A percentile compares a stretch with the other conserved stretches of the same genome.
These are phyloP conservation scores for Pherbina coryleti DNA, from an alignment of 2,888 invertebrate genomes.

Conservation along the genomic window DNA sequence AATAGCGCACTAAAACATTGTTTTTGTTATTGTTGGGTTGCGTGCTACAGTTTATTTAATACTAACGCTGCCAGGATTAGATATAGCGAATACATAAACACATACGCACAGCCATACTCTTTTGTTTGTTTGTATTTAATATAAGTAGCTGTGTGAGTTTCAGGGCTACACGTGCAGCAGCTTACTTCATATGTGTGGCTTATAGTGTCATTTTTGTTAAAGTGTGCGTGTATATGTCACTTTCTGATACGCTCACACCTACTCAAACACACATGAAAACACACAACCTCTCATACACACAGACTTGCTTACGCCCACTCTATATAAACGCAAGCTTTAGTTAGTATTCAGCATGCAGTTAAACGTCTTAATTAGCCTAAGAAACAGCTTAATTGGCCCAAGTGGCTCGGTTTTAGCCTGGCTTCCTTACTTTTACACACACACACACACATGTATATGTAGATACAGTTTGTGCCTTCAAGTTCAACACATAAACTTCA, in stretches of 20 bases:
- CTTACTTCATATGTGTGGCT: too few species aligned
- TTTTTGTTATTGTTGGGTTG: conserved; percentile 4
- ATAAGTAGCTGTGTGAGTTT: too few species aligned
- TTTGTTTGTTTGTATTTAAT: too few species aligned
- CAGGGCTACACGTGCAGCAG: too few species aligned
- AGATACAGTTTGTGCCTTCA: neutral
- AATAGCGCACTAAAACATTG: neutral
- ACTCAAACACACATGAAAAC: neutral
- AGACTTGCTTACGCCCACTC: neutral
- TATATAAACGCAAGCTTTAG: neutral
- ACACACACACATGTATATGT: neutral
- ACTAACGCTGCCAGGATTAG: neutral
- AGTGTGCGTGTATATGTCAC: too few species aligned
- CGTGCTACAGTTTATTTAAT: conserved; percentile 13
- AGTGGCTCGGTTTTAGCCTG: neutral
- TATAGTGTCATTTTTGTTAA: too few species aligned
- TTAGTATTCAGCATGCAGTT: conserved; percentile 20
- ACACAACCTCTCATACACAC: neutral
- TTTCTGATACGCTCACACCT: too few species aligned
- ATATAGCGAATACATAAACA: too few species aligned
- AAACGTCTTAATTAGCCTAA: conserved; percentile 19
- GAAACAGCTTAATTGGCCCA: conserved; percentile 19
- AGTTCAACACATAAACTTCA: neutral
- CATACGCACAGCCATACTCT: too few species aligned
- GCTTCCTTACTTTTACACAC: neutral